These are phyloP conservation scores for Dryobates pubescens DNA, from an alignment of 2,797 vertebrate species.

Conservation along the genomic window DNA sequence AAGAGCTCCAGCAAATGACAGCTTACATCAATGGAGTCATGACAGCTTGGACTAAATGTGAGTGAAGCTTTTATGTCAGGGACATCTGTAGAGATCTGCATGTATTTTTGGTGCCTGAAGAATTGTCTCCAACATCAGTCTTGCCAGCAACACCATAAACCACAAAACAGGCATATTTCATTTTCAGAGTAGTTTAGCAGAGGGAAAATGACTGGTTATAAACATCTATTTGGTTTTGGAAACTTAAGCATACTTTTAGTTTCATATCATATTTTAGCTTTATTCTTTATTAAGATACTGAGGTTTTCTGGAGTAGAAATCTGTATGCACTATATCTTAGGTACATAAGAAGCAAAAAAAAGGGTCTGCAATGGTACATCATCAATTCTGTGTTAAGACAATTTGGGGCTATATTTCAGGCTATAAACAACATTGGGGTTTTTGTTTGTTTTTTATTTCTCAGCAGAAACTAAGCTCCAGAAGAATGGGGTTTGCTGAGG, in stretches of 20 bases:
- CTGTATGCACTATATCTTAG: neutral
- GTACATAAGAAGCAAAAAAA: neutral
- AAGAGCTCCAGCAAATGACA: constrained; percentile 37
- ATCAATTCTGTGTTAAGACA: neutral
- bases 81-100: constrained; percentile 18
- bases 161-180: constrained; percentile 46
- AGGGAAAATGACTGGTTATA: constrained; percentile 39
- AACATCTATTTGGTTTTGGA: constrained; percentile 48
- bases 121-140: neutral
- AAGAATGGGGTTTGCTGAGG: neutral
- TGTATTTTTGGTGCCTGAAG: constrained; percentile 52
- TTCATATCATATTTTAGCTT: constrained; percentile 12
- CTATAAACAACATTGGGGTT: neutral
- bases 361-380: neutral
- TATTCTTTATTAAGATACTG: constrained; percentile 40
- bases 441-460: neutral
- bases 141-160: constrained; percentile 58
- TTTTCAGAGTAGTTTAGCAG: constrained; percentile 38
- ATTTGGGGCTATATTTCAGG: neutral
- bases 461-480: neutral
- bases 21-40: constrained; percentile 10
- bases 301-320: constrained; percentile 29
- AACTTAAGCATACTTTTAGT: constrained; percentile 25
- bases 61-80: neutral
- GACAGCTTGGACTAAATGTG: constrained; percentile 38